Base-by-base conservation (phyloP, 2,888 invertebrate species). In the Thyatira batis region DNA sequence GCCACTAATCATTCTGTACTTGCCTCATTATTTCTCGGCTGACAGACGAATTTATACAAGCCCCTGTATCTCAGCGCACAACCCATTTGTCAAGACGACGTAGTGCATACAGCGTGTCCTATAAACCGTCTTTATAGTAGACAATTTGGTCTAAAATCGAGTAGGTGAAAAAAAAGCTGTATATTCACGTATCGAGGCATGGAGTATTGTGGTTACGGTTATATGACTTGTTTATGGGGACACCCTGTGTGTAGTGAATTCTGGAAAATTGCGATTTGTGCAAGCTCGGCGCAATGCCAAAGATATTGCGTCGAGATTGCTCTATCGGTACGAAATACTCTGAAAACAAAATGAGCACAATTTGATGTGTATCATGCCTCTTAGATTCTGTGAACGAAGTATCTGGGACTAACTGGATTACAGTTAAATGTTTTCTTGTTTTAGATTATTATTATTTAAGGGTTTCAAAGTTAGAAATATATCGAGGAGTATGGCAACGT, bases 31-130 rank as follows among this genome's bases (percentile, higher is more conserved):
- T 78, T 79, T 66, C 56, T 54, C 52, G 58, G 73, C 65, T 77
- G 85, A 82, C 82, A 76, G 79, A 84, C 68, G 74, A 76, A 82
- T 85, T 83, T 83, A 80, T 80, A 80, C 76, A 76, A 69, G 65
- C 63, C 56, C 55, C 57, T 57, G 17, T 54, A 55, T 53, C 57
- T 53, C 55, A 39, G 59, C 10, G 67, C 67, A 63, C 69, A 61
- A 66, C 67, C 68, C 78, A 78, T 79, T 80, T 80, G 76, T 82
- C 78, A 71, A 53, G 50, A 25, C 20, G 64, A 46, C 59, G 57
- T 55, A n/a, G 25, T 45, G 33, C 25, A 23, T 39, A 39, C 17
- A 39, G 43, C 20, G 5, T 43, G 43, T 20, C 6, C 13, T 21
- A 20, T 17, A 13, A 10, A 21, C n/a, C n/a, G n/a, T n/a, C n/a